Evolutionary conservation across 2,113 vertebrate genomes (phyloP), one percentile per base, ranked within the genome.

Genomic region (Notothenia rossii): DNA sequence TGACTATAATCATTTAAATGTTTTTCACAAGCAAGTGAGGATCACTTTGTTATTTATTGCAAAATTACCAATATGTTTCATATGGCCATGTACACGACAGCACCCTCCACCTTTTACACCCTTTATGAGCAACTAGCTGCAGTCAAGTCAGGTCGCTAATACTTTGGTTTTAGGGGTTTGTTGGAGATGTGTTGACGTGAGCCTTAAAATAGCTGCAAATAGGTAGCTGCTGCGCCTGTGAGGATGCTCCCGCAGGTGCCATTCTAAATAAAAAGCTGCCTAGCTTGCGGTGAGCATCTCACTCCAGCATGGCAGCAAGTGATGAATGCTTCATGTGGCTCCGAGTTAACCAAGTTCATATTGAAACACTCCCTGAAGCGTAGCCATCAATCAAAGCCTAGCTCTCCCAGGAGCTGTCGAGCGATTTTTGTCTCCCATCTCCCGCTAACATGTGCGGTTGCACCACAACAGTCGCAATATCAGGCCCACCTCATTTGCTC

Each of bases 311-410:
- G 83, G 85, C 87, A 86, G 82, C 76, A 0, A 8, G 63, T 89
- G 91, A 92, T 90, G 85, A 91, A 92, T 87, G 89, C 88, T 81
- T 81, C 73, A n/a, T 51, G 89, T 70, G 88, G 85, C 84, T 88
- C 73, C 7, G 63, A 90, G 82, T 93, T 89, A 93, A 93, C 87
- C 82, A 84, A 90, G 89, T 91, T 92, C 91, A 86, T 87, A 86
- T 49, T 86, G 86, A 90, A 89, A 90, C 83, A 85, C 86, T 92
- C 91, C 90, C 90, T 3, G 75, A 81, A 90, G 91, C 82, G 18
- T 74, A 56, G 65, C 85, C 86, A 92, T 93, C 92, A 90, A 91
- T 93, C 90, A 91, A 72, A 87, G 75, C 81, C 81, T 40, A 25
- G 54, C 54, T 91, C 89, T 90, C 89, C 75, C 74, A 66, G 83